Conservation (phyloP, 2,888 invertebrate species). For the Carcina quercana region DNA sequence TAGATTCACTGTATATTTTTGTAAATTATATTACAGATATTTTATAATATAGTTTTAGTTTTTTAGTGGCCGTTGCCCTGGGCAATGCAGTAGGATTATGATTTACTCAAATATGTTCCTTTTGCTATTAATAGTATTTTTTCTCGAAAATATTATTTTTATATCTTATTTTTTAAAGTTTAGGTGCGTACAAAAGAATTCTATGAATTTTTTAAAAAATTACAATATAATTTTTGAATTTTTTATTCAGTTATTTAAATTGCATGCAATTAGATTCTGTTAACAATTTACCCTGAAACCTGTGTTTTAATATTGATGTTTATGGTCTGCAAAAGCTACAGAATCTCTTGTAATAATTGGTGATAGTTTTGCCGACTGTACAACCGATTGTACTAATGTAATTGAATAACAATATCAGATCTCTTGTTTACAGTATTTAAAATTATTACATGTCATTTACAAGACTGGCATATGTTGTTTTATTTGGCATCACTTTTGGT, state of each 20-base stretch:
- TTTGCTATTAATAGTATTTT: conserved; percentile 15
- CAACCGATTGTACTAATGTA: conserved; percentile 33
- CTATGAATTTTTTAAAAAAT: too few relatives aligned
- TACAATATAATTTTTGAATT: too few relatives aligned
- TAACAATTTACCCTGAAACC: too few relatives aligned
- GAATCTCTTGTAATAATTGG: conserved; percentile 5
- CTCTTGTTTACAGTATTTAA: conserved; percentile 73
- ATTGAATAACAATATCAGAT: conserved; percentile 56
- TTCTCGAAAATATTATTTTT: conserved; percentile 7
- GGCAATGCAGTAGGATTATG: conserved; percentile 11
- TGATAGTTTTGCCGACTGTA: conserved; percentile 14
- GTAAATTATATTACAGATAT: too few relatives aligned
- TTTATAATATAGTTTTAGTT: conserved; percentile 23
- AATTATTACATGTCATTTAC: conserved; percentile 69
- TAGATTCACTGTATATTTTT: too few relatives aligned
- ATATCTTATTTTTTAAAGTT: conserved; percentile 3
- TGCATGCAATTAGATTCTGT: too few relatives aligned
- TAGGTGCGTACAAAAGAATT: too few relatives aligned
- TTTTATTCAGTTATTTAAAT: too few relatives aligned
- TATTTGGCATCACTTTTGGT: conserved; percentile 74
- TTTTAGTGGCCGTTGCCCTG: conserved; percentile 15
- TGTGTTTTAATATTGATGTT: too few relatives aligned
- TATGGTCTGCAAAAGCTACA: conserved; percentile 9
- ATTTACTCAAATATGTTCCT: conserved; percentile 23
- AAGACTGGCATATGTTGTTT: conserved; percentile 70